These are phyloP conservation scores for Rissa tridactyla DNA, from an alignment of 2,113 vertebrate genomes.

Conservation along the genomic window DNA sequence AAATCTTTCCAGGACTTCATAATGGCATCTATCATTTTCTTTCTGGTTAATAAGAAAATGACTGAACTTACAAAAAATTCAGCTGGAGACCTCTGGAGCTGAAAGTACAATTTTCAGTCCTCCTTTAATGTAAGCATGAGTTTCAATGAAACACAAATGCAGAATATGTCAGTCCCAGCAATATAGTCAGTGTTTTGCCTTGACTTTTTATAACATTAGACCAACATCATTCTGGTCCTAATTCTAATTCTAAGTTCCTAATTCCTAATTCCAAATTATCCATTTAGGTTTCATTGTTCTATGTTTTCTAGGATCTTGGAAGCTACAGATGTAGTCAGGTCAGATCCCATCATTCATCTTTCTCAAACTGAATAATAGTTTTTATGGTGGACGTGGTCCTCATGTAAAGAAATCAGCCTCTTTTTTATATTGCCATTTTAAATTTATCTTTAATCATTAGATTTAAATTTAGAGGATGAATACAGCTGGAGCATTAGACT, in stretches of 20 bases:
- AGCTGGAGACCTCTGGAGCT: not conserved
- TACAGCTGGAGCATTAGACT: not conserved
- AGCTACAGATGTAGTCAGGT: not conserved
- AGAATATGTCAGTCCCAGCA: not conserved
- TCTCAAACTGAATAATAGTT: not conserved
- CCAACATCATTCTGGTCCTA: not conserved
- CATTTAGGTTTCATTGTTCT: not conserved
- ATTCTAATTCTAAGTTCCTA: not conserved
- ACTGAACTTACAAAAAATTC: not conserved
- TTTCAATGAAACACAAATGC: not conserved
- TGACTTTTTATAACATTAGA: not conserved
- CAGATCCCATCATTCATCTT: not conserved
- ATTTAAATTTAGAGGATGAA: not conserved
- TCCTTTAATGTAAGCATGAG: not conserved
- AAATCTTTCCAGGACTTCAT: not conserved
- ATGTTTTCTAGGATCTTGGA: not conserved
- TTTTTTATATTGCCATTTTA: not conserved
- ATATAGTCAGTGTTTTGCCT: not conserved
- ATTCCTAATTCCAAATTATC: not conserved
- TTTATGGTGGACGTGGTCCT: not conserved
- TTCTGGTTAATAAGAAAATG: slow-evolving; percentile 23
- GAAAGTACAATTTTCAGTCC: not conserved
- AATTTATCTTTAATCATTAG: not conserved
- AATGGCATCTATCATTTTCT: not conserved
- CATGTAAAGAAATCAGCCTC: not conserved